Base-by-base conservation (phyloP, 1,140 invertebrate species). In the Drosophila dunni region DNA sequence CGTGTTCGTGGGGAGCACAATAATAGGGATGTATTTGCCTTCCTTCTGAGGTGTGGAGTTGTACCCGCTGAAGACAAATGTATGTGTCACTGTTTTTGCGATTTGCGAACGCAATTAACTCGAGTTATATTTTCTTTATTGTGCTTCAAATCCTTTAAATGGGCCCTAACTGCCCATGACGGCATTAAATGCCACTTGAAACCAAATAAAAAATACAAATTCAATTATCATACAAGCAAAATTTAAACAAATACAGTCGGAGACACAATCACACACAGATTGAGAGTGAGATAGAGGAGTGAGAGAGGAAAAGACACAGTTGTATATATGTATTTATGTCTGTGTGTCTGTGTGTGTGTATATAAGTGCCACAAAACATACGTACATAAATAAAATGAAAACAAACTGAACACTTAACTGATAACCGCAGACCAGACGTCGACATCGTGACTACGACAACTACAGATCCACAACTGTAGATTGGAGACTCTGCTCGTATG, bases 361-460 rank as follows among this genome's bases (percentile, higher is more conserved):
- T 79, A 88, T 88, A 88, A 82, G 78, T 76, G 79, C 68, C 83
- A 79, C 76, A 79, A 86, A 79, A 82, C 71, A 78, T 61, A 79
- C 62, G 73, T 61, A 79, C 62, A 77, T 61, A 72, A 74, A 79
- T 63, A 77, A 77, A 88, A 88, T 64, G 56, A 83, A 86, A 88
- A 88, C 79, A 89, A 77, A 83, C 58, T 72, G 60, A 72, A 61
- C 54, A 73, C 48, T 67, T 40, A 63, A 48, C 83, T 86, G 83
- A 86, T 86, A 88, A 86, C 83, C 83, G 68, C 76, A 88, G 71
- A 82, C 74, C 71, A 74, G 72, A 13, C 53, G 72, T 63, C 72
- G 72, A 53, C 67, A 65, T 75, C 56, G 82, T 75, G 82, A 86
- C 83, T 83, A 86, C 83, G 83, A 88, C 82, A 86, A 86, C 79